Base-by-base conservation (phyloP, 2,113 vertebrate species). In the Morone saxatilis region DNA sequence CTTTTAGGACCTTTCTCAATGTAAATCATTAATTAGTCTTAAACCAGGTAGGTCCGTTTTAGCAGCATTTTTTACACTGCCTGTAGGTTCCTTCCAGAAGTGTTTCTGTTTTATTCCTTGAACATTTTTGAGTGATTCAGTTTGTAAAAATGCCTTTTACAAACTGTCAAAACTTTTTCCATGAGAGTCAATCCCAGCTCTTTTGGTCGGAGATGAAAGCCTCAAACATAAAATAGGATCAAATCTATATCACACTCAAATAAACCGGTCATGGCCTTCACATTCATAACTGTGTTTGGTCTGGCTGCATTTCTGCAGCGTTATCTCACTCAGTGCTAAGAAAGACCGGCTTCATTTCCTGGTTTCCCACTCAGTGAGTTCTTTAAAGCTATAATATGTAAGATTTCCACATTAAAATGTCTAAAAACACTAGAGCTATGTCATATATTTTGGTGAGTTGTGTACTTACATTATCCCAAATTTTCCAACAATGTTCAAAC, bases 1-100 rank as follows among this genome's bases (percentile, higher is more conserved):
- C 63, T 78, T 80, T 87, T 51, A 61, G 47, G 40, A 9, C 12
- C 59, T 70, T 78, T 7, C 48, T 74, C 65, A 38, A 61, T 74
- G 20, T 74, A 73, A 60, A 48, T 71, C n/a, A 47, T 22, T 38
- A 56, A 40, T 71, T 20, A 68, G 48, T 50, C 45, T 57, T 11
- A 50, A 17, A 81, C 11, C 25, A 41, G 22, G 57, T 63, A 1
- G n/a, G 41, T 25, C 69, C 14, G 13, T 65, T 68, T 74, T 10
- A 25, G 17, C 8, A 36, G 22, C 40, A 54, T 50, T 51, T 4
- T 66, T 13, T 69, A 6, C 1, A 47, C 12, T 50, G 17, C 17
- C 9, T 51, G 22, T 40, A 3, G 2, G 8, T 60, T 56, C 38
- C 19, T 48, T 31, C 31, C 2, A 31, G 14, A 41, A 25, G 45